phyloP scores from a whole-genome alignment of 1,140 invertebrate genomes.

The Zaprionus ornatus region DNA sequence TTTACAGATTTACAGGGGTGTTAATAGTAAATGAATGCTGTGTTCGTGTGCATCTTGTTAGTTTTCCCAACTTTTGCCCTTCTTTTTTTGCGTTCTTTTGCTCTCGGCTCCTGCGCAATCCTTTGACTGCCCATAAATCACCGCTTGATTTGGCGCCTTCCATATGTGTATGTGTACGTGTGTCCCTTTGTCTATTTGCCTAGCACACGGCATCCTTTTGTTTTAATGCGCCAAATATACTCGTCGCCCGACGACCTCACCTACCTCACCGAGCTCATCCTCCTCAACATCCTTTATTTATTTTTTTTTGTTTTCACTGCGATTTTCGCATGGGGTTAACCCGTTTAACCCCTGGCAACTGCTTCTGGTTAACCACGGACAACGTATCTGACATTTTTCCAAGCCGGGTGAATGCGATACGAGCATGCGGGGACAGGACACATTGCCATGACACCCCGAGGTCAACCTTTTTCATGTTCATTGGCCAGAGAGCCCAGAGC shows the following conservation, averaged over 20 bases:
- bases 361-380: slow-evolving; percentile 74
- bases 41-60: slow-evolving; percentile 51
- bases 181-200: slow-evolving; percentile 73
- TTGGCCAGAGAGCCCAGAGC: slow-evolving; percentile 36
- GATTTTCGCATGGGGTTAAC: slow-evolving; percentile 68
- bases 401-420: slow-evolving; percentile 24
- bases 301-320: slow-evolving; percentile 32
- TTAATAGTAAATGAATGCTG: slow-evolving; percentile 46
- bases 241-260: slow-evolving; percentile 43
- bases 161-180: slow-evolving; percentile 50
- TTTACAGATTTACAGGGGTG: slow-evolving; percentile 80
- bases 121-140: slow-evolving; percentile 74
- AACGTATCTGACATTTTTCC: slow-evolving; percentile 66
- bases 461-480: slow-evolving; percentile 80
- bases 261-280: slow-evolving; percentile 16
- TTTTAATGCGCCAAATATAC: slow-evolving; percentile 79
- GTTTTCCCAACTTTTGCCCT: slow-evolving; percentile 63
- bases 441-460: slow-evolving; percentile 75
- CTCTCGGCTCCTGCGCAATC: slow-evolving; percentile 49
- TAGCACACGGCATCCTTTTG: slow-evolving; percentile 75
- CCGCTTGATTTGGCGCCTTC: slow-evolving; percentile 76
- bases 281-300: neutral
- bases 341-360: slow-evolving; percentile 76
- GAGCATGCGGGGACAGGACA: slow-evolving; percentile 36
- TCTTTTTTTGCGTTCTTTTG: slow-evolving; percentile 26